Evolutionary conservation across 2,797 vertebrate species (phyloP), one percentile per base, ranked within the genome.

Genomic region (Arrhamphus sclerolepis): DNA sequence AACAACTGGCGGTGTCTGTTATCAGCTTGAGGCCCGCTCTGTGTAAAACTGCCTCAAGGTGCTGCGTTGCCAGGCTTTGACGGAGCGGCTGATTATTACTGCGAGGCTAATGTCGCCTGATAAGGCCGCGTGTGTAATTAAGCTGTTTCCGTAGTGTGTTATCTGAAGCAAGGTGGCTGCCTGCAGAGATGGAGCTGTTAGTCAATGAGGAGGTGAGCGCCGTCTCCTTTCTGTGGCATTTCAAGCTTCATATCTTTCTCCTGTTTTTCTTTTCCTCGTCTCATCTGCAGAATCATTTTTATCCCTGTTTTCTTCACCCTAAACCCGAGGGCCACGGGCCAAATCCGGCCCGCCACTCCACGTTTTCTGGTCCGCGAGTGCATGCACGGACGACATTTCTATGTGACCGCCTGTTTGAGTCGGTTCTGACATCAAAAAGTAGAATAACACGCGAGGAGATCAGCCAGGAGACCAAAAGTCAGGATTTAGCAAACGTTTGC

Each of bases 51-150:
- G 69, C 84, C 82, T 73, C 4, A 5, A 81, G 79, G 65, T 75
- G 83, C 84, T 64, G 87, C 75, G 77, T 84, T 59, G 75, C 75
- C 77, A 77, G 78, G 80, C 75, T 85, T 76, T 81, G 83, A 86
- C 83, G 52, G 76, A 76, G 69, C 55, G 66, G 64, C 85, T 84
- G 87, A 90, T 90, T 89, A 89, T 84, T 83, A 84, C 85, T 62
- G 84, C 26, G 62, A 82, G 87, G 81, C 83, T 90, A 89, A 89
- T 89, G 85, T 88, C 81, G 82, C 34, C 84, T 77, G 89, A 90
- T 90, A 90, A 90, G 87, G 71, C 64, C 6, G 75, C 17, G 71
- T 81, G 85, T 89, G 89, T 89, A 90, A 90, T 90, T 89, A 89
- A 90, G 87, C 87, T 74, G 84, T 89, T 89, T 87, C 84, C 61